These are phyloP conservation scores for Temnothorax nylanderi DNA, from an alignment of 1,140 invertebrate genomes.

Conservation along the genomic window DNA sequence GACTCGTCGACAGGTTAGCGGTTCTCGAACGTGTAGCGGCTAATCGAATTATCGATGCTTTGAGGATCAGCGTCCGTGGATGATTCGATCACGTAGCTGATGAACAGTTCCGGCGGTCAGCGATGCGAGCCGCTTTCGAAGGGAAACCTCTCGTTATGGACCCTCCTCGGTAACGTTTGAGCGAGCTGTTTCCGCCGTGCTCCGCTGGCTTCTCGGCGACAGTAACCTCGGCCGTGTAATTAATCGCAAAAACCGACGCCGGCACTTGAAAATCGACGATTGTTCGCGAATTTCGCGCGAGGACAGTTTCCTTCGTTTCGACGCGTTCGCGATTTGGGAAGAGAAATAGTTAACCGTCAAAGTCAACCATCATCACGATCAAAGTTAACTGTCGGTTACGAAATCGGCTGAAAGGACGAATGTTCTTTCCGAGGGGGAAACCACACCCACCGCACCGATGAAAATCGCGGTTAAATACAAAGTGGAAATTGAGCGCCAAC, in stretches of 20 bases:
- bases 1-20: slow-evolving; percentile 80
- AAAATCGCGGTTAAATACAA: slow-evolving; percentile 70
- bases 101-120: slow-evolving; percentile 81
- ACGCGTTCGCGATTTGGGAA: not conserved
- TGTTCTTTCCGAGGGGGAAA: slow-evolving; percentile 21
- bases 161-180: slow-evolving; percentile 72
- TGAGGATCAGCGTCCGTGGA: slow-evolving; percentile 85
- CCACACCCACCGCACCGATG: slow-evolving; percentile 15
- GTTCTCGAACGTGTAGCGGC: slow-evolving; percentile 82
- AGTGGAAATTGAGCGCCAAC: slow-evolving; percentile 72
- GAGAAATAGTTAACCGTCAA: not conserved
- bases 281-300: not conserved
- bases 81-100: slow-evolving; percentile 84
- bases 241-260: slow-evolving; percentile 62
- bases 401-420: not conserved
- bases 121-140: slow-evolving; percentile 84
- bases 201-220: slow-evolving; percentile 64
- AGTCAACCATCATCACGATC: not conserved
- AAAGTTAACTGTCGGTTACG: not conserved
- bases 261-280: slow-evolving; percentile 15
- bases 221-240: slow-evolving; percentile 57
- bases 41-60: slow-evolving; percentile 86
- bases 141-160: slow-evolving; percentile 76
- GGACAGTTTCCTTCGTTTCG: not conserved
- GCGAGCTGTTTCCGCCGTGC: slow-evolving; percentile 70